phyloP scores from a whole-genome alignment of 2,888 invertebrate genomes.

The Clistopyga incitator region DNA sequence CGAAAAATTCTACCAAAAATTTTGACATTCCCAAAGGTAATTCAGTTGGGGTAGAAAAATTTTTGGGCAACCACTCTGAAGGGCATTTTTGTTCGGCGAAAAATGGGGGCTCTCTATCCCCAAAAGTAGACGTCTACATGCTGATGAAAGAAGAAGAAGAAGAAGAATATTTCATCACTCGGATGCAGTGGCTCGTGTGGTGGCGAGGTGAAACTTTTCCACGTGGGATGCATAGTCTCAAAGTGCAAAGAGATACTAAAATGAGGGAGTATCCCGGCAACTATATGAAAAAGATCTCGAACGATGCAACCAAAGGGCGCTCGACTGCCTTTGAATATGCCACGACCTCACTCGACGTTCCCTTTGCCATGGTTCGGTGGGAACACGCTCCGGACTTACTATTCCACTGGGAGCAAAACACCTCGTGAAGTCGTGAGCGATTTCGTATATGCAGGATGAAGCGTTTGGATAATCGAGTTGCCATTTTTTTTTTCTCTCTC shows the following conservation, averaged over 20 bases:
- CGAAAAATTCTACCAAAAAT: too few species aligned
- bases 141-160: not conserved
- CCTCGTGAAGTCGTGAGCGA: not conserved
- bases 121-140: not conserved
- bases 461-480: not conserved
- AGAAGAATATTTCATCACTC: not conserved
- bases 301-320: constrained; percentile 7
- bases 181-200: not conserved
- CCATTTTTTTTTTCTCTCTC: too few species aligned
- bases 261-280: not conserved
- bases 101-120: too few species aligned
- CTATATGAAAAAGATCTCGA: not conserved
- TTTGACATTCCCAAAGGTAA: too few species aligned
- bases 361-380: not conserved
- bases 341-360: not conserved
- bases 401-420: not conserved
- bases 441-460: not conserved
- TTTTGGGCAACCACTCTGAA: too few species aligned
- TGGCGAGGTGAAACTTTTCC: not conserved
- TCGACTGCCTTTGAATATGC: not conserved
- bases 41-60: too few species aligned
- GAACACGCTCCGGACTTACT: not conserved
- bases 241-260: not conserved
- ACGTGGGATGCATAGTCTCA: not conserved
- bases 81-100: too few species aligned